Percentiles rank a stretch among this genome's conserved stretches.
These are phyloP conservation scores for Lamprotornis superbus DNA, from an alignment of 2,113 vertebrate genomes.

Conservation along the genomic window DNA sequence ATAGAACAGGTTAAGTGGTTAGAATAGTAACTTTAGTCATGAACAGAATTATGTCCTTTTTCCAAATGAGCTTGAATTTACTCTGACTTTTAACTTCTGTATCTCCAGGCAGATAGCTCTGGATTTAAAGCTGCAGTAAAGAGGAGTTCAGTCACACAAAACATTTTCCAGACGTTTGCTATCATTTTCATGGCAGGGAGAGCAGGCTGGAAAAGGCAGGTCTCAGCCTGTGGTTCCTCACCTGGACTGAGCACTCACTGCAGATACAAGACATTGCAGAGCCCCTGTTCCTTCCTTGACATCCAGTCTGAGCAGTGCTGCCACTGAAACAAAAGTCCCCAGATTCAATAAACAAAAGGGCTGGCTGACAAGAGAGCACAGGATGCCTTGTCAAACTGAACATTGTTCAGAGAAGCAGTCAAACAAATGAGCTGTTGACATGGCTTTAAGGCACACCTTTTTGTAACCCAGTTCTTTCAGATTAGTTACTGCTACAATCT, in stretches of 20 bases:
- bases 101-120: neutral
- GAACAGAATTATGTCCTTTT: neutral
- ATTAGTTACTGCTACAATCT: neutral
- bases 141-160: neutral
- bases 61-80: neutral
- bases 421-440: neutral
- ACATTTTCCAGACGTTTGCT: neutral
- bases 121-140: neutral
- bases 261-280: neutral
- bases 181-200: neutral
- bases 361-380: neutral
- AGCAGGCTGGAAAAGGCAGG: neutral
- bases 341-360: neutral
- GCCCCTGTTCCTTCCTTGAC: neutral
- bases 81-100: neutral
- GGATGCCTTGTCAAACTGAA: neutral
- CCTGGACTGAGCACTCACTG: neutral
- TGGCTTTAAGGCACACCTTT: neutral
- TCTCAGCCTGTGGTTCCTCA: neutral
- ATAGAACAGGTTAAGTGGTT: neutral
- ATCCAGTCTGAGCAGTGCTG: neutral
- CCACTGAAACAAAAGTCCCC: neutral
- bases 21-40: neutral
- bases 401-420: neutral
- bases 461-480: neutral